These are phyloP conservation scores for Sinodicranocentrus sp. DNA, from an alignment of 2,888 invertebrate species.

Conservation along the genomic window DNA sequence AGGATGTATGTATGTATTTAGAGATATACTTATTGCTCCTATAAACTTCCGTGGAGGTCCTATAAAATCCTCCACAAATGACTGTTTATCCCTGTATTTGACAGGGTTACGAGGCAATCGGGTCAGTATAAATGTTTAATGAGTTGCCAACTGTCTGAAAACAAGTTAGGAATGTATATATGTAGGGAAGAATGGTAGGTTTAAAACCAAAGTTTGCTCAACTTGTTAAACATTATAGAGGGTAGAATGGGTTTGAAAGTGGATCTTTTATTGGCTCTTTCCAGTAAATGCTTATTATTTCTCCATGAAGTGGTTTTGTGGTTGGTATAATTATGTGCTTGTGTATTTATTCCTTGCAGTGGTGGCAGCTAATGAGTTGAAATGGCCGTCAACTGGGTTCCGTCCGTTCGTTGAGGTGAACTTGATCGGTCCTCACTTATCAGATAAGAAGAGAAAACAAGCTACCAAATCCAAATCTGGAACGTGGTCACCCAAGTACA, in stretches of 20 bases:
- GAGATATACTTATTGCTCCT: background rate
- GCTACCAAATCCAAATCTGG: slow-evolving; percentile 99
- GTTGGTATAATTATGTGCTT: slow-evolving; percentile 28
- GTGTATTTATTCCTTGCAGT: slow-evolving; percentile 82
- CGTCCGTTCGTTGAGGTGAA: slow-evolving; percentile 99
- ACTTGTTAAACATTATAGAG: slow-evolving; percentile 42
- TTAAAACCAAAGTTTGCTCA: slow-evolving; percentile 35
- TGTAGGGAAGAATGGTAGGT: background rate
- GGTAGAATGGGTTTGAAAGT: slow-evolving; percentile 21
- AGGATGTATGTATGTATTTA: background rate
- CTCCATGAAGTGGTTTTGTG: slow-evolving; percentile 52
- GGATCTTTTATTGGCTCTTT: slow-evolving; percentile 51
- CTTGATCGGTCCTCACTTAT: slow-evolving; percentile 97
- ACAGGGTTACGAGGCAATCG: slow-evolving; percentile 68
- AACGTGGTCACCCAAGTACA: slow-evolving; percentile 99
- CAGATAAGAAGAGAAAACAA: slow-evolving; percentile 98
- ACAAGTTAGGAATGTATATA: slow-evolving; percentile 46
- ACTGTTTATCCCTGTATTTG: slow-evolving; percentile 62
- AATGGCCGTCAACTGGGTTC: slow-evolving; percentile 98
- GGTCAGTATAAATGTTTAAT: slow-evolving; percentile 67
- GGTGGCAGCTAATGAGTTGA: slow-evolving; percentile 98
- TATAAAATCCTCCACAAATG: slow-evolving; percentile 61
- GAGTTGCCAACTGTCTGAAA: slow-evolving; percentile 63
- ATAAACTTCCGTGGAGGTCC: slow-evolving; percentile 62
- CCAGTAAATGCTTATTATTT: slow-evolving; percentile 27